Evolutionary conservation across 2,888 invertebrate species (phyloP).

Genomic region (Hydroisotoma schaefferi): DNA sequence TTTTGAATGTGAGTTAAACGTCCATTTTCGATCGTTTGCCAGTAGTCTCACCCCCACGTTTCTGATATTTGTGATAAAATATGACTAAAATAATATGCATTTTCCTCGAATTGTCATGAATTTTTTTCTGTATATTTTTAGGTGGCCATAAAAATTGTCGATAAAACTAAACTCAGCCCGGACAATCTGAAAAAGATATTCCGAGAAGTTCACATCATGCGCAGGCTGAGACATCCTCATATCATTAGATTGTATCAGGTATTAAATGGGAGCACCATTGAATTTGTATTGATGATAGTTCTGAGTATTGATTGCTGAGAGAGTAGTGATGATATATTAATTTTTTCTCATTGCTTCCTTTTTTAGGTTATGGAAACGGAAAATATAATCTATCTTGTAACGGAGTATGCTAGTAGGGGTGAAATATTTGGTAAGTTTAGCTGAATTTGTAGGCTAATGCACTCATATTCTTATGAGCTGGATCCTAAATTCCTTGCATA

Average conservation of each 20-base stretch:
- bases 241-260: conserved; percentile 96
- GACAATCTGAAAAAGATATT: conserved; percentile 92
- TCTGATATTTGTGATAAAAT: too few relatives aligned
- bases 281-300: conserved; percentile 8
- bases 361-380: conserved; percentile 96
- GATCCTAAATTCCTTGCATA: too few relatives aligned
- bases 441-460: not conserved
- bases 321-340: too few relatives aligned
- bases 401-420: conserved; percentile 95
- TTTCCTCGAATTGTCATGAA: too few relatives aligned
- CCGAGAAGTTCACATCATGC: conserved; percentile 96
- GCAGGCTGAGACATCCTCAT: conserved; percentile 93
- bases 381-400: conserved; percentile 96
- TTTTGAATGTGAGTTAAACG: too few relatives aligned
- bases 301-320: not conserved
- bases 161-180: conserved; percentile 85
- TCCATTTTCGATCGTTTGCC: too few relatives aligned
- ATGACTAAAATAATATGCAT: too few relatives aligned
- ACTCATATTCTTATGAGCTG: too few relatives aligned
- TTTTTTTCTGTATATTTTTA: conserved; percentile 51
- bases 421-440: conserved; percentile 87
- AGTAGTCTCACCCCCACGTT: too few relatives aligned
- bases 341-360: conserved; percentile 6
- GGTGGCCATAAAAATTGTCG: conserved; percentile 96
- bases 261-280: conserved; percentile 33